Evolutionary conservation across 1,140 invertebrate genomes (phyloP).

Genomic region (Drosophila ambigua): DNA sequence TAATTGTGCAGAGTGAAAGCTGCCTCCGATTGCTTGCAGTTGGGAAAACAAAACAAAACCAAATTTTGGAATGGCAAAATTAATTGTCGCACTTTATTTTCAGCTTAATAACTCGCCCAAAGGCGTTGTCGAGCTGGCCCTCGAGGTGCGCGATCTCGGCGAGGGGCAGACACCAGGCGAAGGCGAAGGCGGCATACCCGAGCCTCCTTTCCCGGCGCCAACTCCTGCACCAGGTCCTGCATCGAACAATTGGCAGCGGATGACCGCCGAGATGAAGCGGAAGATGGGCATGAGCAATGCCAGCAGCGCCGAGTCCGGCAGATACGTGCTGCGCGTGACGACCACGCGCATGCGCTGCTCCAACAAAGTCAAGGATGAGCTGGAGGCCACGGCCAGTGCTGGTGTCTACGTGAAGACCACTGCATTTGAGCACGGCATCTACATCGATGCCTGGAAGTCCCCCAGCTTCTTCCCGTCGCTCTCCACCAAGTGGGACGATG

Average conservation of each 20-base stretch:
- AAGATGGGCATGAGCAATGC: slow-evolving; percentile 78
- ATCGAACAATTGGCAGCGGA: slow-evolving; percentile 69
- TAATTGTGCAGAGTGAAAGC: slow-evolving; percentile 54
- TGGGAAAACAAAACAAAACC: slow-evolving; percentile 39
- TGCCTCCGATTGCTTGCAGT: slow-evolving; percentile 24
- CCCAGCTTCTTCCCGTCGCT: slow-evolving; percentile 89
- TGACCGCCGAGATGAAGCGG: slow-evolving; percentile 70
- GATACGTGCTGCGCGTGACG: slow-evolving; percentile 63
- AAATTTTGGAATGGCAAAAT: slow-evolving; percentile 13
- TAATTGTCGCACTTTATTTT: slow-evolving; percentile 4
- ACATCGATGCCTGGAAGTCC: slow-evolving; percentile 90
- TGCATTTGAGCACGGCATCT: slow-evolving; percentile 88
- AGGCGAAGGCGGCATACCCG: neutral
- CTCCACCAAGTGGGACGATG: slow-evolving; percentile 86
- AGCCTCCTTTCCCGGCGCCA: neutral
- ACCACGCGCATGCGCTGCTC: slow-evolving; percentile 79
- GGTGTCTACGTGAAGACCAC: slow-evolving; percentile 90
- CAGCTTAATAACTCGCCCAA: slow-evolving; percentile 72
- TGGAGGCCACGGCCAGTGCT: slow-evolving; percentile 68
- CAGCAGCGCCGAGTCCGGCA: slow-evolving; percentile 19
- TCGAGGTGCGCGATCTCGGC: slow-evolving; percentile 70
- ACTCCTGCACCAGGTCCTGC: slow-evolving; percentile 5
- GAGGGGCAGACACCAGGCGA: slow-evolving; percentile 16
- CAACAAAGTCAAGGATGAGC: slow-evolving; percentile 82
- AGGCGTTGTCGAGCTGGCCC: slow-evolving; percentile 71